Evolutionary conservation across 2,888 invertebrate species (phyloP).

Genomic region (Lasius platythorax): DNA sequence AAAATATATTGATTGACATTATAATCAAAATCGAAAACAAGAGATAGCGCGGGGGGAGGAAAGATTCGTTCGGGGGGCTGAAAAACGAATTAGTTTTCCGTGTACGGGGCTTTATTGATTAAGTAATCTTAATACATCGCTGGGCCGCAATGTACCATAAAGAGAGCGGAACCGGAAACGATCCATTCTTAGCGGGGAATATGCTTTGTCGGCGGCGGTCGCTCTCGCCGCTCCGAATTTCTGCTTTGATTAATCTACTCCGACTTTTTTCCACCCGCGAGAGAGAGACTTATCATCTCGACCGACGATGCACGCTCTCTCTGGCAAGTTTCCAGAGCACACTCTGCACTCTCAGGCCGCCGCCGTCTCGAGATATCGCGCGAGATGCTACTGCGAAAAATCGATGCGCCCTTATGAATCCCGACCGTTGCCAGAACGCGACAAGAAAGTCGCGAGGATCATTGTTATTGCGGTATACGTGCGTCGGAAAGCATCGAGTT

Average conservation of each 20-base stretch:
- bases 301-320: conserved; percentile 67
- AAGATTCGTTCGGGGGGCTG: conserved; percentile 48
- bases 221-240: conserved; percentile 81
- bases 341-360: conserved; percentile 58
- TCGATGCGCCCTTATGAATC: conserved; percentile 38
- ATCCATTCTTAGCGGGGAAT: conserved; percentile 86
- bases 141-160: conserved; percentile 86
- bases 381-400: conserved; percentile 21
- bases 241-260: conserved; percentile 85
- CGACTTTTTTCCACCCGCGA: conserved; percentile 68
- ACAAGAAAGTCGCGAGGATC: conserved; percentile 31
- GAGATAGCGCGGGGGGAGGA: conserved; percentile 33
- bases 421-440: conserved; percentile 40
- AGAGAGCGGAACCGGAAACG: conserved; percentile 86
- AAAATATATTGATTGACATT: conserved; percentile 18
- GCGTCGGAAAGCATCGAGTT: conserved; percentile 51
- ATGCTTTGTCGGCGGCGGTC: conserved; percentile 85
- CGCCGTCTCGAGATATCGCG: conserved; percentile 56
- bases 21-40: conserved; percentile 15
- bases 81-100: conserved; percentile 83
- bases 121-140: conserved; percentile 86
- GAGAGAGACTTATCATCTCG: conserved; percentile 75
- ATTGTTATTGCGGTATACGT: conserved; percentile 42
- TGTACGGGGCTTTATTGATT: conserved; percentile 84
- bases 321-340: conserved; percentile 70